Conservation (phyloP, 2,888 invertebrate species). For the Pollenia griseotomentosa region DNA sequence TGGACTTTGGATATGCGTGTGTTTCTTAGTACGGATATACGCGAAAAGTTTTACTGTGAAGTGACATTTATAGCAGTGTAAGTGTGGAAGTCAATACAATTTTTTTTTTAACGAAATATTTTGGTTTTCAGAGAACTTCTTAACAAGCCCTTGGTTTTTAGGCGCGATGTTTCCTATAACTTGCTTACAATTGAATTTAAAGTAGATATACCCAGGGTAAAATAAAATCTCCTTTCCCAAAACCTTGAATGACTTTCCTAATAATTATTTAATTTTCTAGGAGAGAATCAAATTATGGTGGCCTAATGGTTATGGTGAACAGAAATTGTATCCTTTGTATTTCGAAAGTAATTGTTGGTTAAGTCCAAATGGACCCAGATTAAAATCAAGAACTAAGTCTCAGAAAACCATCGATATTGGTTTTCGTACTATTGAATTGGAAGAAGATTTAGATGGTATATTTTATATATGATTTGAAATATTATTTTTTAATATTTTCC, state of each 20-base stretch:
- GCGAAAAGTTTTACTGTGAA: slow-evolving; percentile 78
- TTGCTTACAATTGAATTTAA: slow-evolving; percentile 77
- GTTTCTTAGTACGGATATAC: slow-evolving; percentile 82
- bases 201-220: slow-evolving; percentile 77
- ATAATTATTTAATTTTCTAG: slow-evolving; percentile 77
- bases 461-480: background rate
- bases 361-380: slow-evolving; percentile 70
- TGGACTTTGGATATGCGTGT: slow-evolving; percentile 85
- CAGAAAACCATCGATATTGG: slow-evolving; percentile 88
- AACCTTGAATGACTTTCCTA: background rate
- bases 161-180: slow-evolving; percentile 71
- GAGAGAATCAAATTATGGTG: slow-evolving; percentile 90
- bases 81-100: slow-evolving; percentile 45
- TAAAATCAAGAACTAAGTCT: slow-evolving; percentile 78
- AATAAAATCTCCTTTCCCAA: background rate
- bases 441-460: slow-evolving; percentile 87
- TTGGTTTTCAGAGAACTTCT: slow-evolving; percentile 79
- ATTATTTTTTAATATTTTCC: background rate
- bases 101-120: background rate
- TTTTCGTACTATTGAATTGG: slow-evolving; percentile 93
- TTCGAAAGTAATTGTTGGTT: slow-evolving; percentile 84
- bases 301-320: slow-evolving; percentile 96
- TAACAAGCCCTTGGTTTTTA: slow-evolving; percentile 75
- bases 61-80: slow-evolving; percentile 80
- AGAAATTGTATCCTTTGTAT: slow-evolving; percentile 89